Conservation (phyloP, 2,113 vertebrate species). For the Mungos mungo region DNA sequence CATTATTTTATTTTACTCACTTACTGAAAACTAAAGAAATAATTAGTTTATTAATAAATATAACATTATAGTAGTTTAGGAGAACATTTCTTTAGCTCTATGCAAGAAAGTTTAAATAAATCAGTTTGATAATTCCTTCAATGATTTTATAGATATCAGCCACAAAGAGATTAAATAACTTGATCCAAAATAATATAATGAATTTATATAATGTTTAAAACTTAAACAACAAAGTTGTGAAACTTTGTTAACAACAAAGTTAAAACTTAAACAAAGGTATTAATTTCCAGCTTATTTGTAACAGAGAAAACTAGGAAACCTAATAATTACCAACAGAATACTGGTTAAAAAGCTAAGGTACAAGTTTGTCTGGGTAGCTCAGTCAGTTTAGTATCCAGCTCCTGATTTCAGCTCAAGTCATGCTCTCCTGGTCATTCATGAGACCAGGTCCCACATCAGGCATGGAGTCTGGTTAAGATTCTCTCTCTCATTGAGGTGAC, state of each 20-base stretch:
- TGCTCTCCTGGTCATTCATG: too few relatives aligned
- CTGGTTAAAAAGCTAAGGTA: background rate
- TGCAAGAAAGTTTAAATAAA: background rate
- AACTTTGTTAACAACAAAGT: too few relatives aligned
- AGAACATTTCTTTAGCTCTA: background rate
- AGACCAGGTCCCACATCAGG: too few relatives aligned
- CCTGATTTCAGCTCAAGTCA: too few relatives aligned
- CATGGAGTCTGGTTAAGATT: too few relatives aligned
- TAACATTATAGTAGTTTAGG: background rate
- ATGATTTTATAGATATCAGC: background rate
- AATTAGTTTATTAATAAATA: background rate
- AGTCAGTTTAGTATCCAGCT: too few relatives aligned
- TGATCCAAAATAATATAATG: background rate
- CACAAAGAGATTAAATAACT: background rate
- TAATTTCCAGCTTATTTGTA: background rate
- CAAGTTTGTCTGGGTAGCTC: too few relatives aligned
- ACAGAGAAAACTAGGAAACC: background rate
- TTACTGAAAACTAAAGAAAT: conserved; percentile 5
- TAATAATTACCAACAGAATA: background rate
- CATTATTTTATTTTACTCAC: background rate
- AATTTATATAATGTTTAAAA: too few relatives aligned
- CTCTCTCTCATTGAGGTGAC: too few relatives aligned
- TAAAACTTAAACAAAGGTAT: background rate
- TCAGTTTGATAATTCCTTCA: background rate
- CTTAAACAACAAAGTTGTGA: too few relatives aligned